Evolutionary conservation across 2,113 vertebrate genomes (phyloP), one percentile per base, ranked within the genome.

Genomic region (Thomomys bottae): DNA sequence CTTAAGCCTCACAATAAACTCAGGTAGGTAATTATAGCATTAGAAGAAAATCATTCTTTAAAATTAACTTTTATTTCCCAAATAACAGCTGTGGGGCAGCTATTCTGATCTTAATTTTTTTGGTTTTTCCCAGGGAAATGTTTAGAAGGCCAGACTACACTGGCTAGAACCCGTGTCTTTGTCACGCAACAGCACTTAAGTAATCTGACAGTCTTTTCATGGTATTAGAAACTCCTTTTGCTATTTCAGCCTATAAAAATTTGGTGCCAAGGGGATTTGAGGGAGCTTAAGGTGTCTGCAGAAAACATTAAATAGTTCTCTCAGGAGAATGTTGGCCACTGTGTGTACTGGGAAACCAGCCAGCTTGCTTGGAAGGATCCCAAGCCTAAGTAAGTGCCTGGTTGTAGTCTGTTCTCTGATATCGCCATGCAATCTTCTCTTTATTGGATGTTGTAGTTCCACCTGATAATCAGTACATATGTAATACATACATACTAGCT

Each of bases 321-420:
- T 89, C 67, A 86, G 66, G 71, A 92, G 42, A 61, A n/a, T 67
- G 42, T n/a, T 87, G 89, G 59, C 87, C 49, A 79, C 72, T 67
- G 79, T 80, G 79, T 80, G 40, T 64, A 40, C 66, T 79, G 72
- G 88, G 83, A 91, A 92, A n/a, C 54, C 32, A 54, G 42, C 90
- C 84, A 84, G 67, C 18, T 49, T 61, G 30, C 84, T 94, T 94
- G 95, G 87, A 95, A 71, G 54, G 30, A 76, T 40, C 63, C 67
- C 85, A 89, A 5, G 2, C 7, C 71, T 59, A 23, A 83, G 28
- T 59, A 23, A 83, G 28, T 84, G 77, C 36, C 5, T 57, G 61
- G 11, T 67, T 89, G 12, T 63, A 10, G 2, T 77, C 18, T 64
- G 40, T 88, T 80, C n/a, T 84, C 87, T 36, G 30, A 66, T 20